phyloP scores from a whole-genome alignment of 2,888 invertebrate genomes.

The Danaus chrysippus region DNA sequence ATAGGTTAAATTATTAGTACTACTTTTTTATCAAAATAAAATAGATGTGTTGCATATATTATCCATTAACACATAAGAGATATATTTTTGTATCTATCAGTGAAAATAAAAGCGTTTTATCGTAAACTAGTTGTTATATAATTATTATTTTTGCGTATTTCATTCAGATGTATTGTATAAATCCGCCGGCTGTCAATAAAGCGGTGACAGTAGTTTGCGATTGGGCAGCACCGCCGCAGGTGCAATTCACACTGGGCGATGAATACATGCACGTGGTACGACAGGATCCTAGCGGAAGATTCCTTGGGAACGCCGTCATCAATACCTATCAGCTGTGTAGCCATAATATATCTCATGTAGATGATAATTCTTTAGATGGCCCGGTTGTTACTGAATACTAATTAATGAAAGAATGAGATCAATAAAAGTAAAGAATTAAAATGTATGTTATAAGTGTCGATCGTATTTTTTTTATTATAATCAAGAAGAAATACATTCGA shows the following conservation, averaged over 20 bases:
- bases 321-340: conserved; percentile 59
- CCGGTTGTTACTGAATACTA: background rate
- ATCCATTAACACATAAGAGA: too few relatives aligned
- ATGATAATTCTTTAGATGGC: conserved; percentile 2
- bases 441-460: too few relatives aligned
- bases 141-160: background rate
- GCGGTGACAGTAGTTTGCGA: conserved; percentile 61
- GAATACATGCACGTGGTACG: conserved; percentile 63
- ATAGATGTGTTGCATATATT: too few relatives aligned
- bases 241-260: conserved; percentile 60
- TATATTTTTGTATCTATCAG: too few relatives aligned
- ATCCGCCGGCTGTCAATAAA: conserved; percentile 55
- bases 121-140: too few relatives aligned
- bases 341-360: conserved; percentile 43
- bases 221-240: conserved; percentile 63
- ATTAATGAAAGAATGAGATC: background rate
- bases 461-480: too few relatives aligned
- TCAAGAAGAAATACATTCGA: too few relatives aligned
- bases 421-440: background rate
- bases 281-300: conserved; percentile 54
- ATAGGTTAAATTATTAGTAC: background rate
- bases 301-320: conserved; percentile 58
- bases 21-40: too few relatives aligned
- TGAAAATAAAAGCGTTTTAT: too few relatives aligned
- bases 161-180: conserved; percentile 60